phyloP scores from a whole-genome alignment of 1,140 invertebrate species.

The Aphelinus certus region DNA sequence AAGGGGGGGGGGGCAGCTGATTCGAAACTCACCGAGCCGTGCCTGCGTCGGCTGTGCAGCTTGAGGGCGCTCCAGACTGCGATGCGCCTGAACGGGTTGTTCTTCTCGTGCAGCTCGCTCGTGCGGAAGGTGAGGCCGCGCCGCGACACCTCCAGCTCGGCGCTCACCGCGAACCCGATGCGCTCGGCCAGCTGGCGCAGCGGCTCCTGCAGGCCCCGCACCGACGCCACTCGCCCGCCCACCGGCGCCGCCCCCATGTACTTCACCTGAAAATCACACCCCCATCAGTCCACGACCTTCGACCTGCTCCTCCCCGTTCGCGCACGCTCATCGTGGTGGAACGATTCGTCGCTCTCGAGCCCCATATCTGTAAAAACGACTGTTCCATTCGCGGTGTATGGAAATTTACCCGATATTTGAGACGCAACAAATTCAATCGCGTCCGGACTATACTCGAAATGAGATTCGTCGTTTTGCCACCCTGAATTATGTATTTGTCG shows the following conservation, averaged over 20 bases:
- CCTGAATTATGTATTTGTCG: too few species aligned
- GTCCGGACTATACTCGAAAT: too few species aligned
- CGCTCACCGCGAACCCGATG: constrained; percentile 51
- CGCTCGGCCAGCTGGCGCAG: constrained; percentile 73
- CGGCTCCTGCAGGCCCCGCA: constrained; percentile 83
- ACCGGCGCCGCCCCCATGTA: constrained; percentile 84
- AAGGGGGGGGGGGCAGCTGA: too few species aligned
- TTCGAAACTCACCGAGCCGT: background rate
- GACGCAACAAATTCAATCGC: too few species aligned
- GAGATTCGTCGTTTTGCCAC: too few species aligned
- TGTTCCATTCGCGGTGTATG: too few species aligned
- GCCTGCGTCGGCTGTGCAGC: constrained; percentile 36
- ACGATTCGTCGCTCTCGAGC: too few species aligned
- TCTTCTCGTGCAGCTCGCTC: constrained; percentile 56
- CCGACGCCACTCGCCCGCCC: constrained; percentile 80
- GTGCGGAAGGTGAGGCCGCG: constrained; percentile 60
- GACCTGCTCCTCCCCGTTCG: too few species aligned
- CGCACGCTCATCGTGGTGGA: too few species aligned
- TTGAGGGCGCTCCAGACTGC: constrained; percentile 82
- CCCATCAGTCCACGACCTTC: too few species aligned
- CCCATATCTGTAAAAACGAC: too few species aligned
- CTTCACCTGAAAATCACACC: constrained; percentile 69
- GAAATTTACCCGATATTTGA: too few species aligned
- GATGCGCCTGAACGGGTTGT: constrained; percentile 83
- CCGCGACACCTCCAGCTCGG: constrained; percentile 60